Evolutionary conservation across 2,888 invertebrate genomes (phyloP).

Genomic region (Norana najaformis): DNA sequence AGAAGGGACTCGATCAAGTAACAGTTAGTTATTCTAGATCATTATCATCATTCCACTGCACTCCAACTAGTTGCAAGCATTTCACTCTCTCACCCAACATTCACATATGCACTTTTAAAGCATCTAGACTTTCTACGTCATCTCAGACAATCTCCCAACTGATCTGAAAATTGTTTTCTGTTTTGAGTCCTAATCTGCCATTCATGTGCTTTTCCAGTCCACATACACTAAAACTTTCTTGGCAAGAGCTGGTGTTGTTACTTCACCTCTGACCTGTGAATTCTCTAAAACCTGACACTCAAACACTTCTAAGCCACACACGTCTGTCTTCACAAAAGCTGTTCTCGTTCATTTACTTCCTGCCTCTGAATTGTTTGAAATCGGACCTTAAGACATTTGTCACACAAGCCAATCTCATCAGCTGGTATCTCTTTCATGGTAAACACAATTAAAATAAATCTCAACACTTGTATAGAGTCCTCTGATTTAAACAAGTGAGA

Average conservation of each 20-base stretch:
- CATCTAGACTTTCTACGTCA: not conserved
- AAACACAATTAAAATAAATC: not conserved
- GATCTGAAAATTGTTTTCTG: not conserved
- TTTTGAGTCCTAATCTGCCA: no score
- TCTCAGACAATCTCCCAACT: not conserved
- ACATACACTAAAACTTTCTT: no score
- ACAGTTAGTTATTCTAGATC: not conserved
- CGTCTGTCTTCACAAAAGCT: not conserved
- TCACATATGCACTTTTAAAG: constrained; percentile 13
- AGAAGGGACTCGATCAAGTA: not conserved
- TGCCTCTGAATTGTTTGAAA: not conserved
- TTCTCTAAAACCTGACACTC: not conserved
- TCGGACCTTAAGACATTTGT: not conserved
- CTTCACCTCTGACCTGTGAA: not conserved
- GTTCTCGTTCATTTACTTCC: not conserved
- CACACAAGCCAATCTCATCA: not conserved
- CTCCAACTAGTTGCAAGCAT: not conserved
- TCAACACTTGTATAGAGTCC: not conserved
- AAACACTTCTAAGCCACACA: not conserved
- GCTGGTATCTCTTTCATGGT: not conserved
- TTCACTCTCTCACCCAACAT: not conserved
- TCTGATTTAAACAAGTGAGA: not conserved
- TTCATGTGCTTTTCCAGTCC: no score
- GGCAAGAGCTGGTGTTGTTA: not conserved
- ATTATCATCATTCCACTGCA: not conserved